Conservation (phyloP, 2,888 invertebrate species). For the Patella pellucida region DNA sequence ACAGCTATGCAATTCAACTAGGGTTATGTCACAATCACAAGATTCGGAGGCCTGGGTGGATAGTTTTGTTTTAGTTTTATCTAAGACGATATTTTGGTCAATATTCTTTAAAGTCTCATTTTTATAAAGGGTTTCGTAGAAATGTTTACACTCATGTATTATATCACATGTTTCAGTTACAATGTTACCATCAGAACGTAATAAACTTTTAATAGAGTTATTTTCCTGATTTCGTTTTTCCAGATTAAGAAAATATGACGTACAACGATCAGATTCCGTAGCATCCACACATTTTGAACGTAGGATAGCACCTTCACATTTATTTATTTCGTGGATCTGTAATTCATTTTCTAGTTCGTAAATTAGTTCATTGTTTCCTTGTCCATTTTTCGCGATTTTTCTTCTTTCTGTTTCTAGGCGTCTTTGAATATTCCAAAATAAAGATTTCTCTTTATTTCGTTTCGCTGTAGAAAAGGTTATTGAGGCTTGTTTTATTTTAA, state of each 20-base stretch:
- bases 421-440: too few species aligned
- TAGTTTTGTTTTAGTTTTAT: not conserved
- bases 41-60: not conserved
- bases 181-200: not conserved
- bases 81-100: not conserved
- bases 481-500: too few species aligned
- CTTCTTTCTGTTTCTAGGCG: too few species aligned
- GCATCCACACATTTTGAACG: too few species aligned
- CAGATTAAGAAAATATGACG: conserved; percentile 22
- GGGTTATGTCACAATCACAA: conserved; percentile 4
- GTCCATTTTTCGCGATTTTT: too few species aligned
- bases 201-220: conserved; percentile 13
- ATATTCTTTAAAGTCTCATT: conserved; percentile 21
- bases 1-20: conserved; percentile 14
- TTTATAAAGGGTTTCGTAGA: conserved; percentile 9
- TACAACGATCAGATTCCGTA: too few species aligned
- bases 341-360: too few species aligned
- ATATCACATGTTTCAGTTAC: conserved; percentile 4
- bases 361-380: too few species aligned
- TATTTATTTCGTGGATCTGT: too few species aligned
- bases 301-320: too few species aligned
- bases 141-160: conserved; percentile 5
- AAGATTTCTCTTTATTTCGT: too few species aligned
- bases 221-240: conserved; percentile 12
- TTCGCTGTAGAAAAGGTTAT: too few species aligned